phyloP scores from a whole-genome alignment of 2,888 invertebrate genomes.

The Arge pagana region DNA sequence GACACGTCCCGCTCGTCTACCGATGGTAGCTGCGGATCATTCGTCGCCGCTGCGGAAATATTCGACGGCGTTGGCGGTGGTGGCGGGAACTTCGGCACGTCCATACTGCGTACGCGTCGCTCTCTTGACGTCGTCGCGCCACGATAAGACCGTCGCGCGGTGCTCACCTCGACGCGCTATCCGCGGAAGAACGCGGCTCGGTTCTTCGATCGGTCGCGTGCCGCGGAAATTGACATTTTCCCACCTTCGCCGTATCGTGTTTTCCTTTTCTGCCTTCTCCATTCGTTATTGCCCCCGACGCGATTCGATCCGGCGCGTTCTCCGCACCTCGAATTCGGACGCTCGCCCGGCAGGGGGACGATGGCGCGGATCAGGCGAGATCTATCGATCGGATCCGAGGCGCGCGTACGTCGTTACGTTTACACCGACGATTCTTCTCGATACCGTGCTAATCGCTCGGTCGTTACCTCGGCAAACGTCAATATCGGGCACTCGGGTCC shows the following conservation, averaged over 20 bases:
- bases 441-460: no score
- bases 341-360: constrained; percentile 22
- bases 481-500: no score
- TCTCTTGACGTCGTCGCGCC: constrained; percentile 22
- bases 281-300: constrained; percentile 27
- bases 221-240: constrained; percentile 7
- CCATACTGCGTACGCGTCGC: constrained; percentile 45
- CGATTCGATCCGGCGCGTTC: constrained; percentile 23
- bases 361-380: constrained; percentile 20
- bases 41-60: constrained; percentile 37
- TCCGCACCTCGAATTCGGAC: constrained; percentile 24
- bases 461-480: no score
- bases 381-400: background rate
- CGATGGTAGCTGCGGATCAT: constrained; percentile 24
- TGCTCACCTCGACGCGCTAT: constrained; percentile 24
- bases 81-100: constrained; percentile 49
- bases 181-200: constrained; percentile 20
- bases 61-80: constrained; percentile 44
- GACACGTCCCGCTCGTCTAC: constrained; percentile 22
- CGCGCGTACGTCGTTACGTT: background rate
- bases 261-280: constrained; percentile 25
- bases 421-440: no score
- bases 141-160: constrained; percentile 27
- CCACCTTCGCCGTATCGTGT: constrained; percentile 6
- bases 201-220: constrained; percentile 19